phyloP scores from a whole-genome alignment of 1,140 invertebrate species.

The Saxidomus purpurata region DNA sequence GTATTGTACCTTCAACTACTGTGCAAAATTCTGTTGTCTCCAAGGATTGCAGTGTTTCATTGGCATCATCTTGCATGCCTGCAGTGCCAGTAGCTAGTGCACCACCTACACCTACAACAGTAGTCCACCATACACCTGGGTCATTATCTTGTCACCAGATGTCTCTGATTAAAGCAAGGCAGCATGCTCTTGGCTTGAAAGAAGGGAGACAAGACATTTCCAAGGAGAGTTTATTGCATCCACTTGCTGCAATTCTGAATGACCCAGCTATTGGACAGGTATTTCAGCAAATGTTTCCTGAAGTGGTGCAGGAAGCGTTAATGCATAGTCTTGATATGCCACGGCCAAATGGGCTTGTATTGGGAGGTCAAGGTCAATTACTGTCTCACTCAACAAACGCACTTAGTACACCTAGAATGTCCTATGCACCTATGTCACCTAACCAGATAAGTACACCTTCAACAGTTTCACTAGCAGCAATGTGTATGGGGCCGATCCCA shows the following conservation, averaged over 20 bases:
- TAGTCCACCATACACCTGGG: conserved; percentile 62
- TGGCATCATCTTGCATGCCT: background rate
- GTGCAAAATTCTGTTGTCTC: background rate
- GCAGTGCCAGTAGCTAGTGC: conserved; percentile 46
- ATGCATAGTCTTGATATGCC: conserved; percentile 29
- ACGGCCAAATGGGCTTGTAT: background rate
- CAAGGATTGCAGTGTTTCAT: background rate
- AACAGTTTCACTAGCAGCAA: background rate
- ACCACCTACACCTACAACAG: conserved; percentile 59
- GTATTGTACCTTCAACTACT: background rate
- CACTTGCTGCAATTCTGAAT: conserved; percentile 56
- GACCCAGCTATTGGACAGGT: conserved; percentile 55
- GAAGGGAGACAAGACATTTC: background rate
- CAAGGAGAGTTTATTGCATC: conserved; percentile 22
- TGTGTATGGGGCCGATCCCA: background rate
- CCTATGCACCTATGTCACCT: background rate
- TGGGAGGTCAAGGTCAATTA: background rate
- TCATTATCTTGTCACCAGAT: conserved; percentile 60
- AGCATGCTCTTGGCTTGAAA: conserved; percentile 44
- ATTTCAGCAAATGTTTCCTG: conserved; percentile 64
- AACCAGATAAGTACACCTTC: background rate
- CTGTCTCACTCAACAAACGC: background rate
- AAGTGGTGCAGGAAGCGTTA: conserved; percentile 51
- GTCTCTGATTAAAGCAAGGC: conserved; percentile 57
- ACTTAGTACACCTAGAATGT: background rate